Conservation (phyloP, 2,797 vertebrate species). For the Phaenicophaeus curvirostris region DNA sequence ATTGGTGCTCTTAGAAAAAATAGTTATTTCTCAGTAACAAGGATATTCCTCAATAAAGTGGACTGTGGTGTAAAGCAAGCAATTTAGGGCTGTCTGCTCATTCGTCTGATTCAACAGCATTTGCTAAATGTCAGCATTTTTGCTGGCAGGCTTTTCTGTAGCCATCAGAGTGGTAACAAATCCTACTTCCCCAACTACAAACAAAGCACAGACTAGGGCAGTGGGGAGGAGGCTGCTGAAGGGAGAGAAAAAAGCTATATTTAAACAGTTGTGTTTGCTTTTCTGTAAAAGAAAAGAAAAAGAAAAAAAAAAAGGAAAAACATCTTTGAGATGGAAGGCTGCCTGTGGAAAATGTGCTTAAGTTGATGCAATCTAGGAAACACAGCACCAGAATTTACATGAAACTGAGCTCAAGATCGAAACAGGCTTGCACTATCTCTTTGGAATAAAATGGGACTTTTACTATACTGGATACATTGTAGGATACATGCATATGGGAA, state of each 20-base stretch:
- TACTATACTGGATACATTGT: background rate
- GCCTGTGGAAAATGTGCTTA: background rate
- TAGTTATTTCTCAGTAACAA: background rate
- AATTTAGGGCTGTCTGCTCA: background rate
- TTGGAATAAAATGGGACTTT: background rate
- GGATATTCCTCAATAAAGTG: background rate
- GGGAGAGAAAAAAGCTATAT: conserved; percentile 18
- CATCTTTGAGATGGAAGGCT: background rate
- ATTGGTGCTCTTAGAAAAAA: background rate
- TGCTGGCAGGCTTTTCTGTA: background rate
- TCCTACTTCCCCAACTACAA: background rate
- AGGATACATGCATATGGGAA: background rate
- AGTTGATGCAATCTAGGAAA: background rate
- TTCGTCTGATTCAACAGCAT: background rate
- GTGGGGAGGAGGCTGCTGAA: background rate
- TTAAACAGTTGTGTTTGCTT: conserved; percentile 58
- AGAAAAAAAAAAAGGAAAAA: background rate
- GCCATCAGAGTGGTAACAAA: background rate
- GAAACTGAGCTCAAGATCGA: background rate
- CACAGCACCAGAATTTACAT: background rate
- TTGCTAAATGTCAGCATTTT: background rate
- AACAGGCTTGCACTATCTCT: background rate
- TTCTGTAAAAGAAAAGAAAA: background rate
- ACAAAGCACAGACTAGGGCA: background rate
- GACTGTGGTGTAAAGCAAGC: background rate